Conservation (phyloP, 2,797 vertebrate genomes). For the Australoheros facetus region DNA sequence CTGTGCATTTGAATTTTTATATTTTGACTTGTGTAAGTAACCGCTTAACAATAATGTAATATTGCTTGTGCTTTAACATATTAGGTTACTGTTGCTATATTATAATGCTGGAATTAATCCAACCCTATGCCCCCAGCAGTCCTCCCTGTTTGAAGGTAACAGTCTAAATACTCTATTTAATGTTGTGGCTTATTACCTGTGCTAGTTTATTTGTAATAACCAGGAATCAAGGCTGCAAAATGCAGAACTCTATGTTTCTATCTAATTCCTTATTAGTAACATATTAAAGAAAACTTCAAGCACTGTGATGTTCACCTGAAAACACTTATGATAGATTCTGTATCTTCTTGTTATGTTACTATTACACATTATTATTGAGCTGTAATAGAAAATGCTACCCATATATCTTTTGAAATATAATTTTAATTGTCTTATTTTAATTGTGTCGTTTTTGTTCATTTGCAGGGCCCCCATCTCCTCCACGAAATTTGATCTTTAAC, state of each 20-base stretch:
- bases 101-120: neutral
- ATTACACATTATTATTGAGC: neutral
- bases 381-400: neutral
- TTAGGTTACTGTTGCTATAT: neutral
- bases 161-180: neutral
- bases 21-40: neutral
- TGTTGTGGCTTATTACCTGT: neutral
- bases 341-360: neutral
- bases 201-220: neutral
- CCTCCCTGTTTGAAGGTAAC: neutral
- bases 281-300: neutral
- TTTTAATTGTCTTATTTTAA: neutral
- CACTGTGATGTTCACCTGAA: neutral
- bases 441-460: neutral
- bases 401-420: neutral
- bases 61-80: neutral
- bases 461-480: conserved; percentile 93
- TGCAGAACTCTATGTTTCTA: neutral
- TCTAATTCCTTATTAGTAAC: neutral
- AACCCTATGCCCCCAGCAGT: neutral
- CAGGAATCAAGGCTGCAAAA: neutral
- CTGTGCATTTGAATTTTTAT: neutral
- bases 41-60: neutral
- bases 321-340: neutral
- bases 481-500: conserved; percentile 91